Conservation (phyloP, 92 coral and sea anemone genomes). For the Virgularia gustaviana region DNA sequence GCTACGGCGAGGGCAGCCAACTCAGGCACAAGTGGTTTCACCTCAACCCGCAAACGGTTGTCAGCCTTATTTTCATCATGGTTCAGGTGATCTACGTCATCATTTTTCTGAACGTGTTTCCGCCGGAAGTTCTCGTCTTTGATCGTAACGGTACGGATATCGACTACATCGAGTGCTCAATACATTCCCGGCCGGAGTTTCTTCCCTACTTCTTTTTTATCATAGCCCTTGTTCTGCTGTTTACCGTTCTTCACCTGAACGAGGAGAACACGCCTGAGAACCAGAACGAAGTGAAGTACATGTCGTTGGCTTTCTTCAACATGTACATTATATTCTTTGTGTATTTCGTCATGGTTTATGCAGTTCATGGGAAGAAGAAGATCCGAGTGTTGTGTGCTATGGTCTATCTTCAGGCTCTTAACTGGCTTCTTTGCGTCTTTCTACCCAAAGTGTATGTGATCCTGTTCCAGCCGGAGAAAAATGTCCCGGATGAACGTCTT, state of each 20-base stretch:
- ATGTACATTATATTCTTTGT: conserved; percentile 73
- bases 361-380: conserved; percentile 70
- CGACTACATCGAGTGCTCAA: conserved; percentile 85
- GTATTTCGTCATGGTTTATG: conserved; percentile 68
- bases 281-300: conserved; percentile 84
- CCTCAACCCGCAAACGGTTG: conserved; percentile 66
- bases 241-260: conserved; percentile 67
- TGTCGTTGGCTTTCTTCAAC: conserved; percentile 72
- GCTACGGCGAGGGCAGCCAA: conserved; percentile 68
- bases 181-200: conserved; percentile 71
- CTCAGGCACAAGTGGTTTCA: conserved; percentile 55
- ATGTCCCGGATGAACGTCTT: conserved; percentile 74
- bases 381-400: conserved; percentile 65
- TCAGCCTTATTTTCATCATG: conserved; percentile 50
- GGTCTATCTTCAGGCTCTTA: conserved; percentile 64
- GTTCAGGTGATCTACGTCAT: conserved; percentile 64
- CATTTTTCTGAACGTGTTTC: conserved; percentile 52
- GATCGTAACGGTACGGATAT: conserved; percentile 63
- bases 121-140: conserved; percentile 60
- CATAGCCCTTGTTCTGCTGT: conserved; percentile 63
- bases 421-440: conserved; percentile 67
- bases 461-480: conserved; percentile 84
- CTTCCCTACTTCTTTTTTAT: conserved; percentile 64
- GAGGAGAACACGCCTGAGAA: conserved; percentile 69
- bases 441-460: conserved; percentile 87